These are phyloP conservation scores for Phalangium opilio DNA, from an alignment of 2,888 invertebrate genomes.

Conservation along the genomic window DNA sequence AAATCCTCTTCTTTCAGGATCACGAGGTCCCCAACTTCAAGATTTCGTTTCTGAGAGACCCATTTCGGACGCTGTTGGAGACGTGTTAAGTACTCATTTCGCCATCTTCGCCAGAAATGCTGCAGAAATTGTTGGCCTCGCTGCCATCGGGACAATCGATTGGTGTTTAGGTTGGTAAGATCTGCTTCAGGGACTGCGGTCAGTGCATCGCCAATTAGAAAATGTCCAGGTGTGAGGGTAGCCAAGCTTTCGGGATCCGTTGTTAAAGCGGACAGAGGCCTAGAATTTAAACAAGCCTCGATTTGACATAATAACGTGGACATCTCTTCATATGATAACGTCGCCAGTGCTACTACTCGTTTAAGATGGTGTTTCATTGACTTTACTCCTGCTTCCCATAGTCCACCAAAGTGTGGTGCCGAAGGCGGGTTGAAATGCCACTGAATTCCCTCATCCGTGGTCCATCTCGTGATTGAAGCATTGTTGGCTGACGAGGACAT, in stretches of 20 bases:
- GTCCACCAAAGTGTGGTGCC: constrained; percentile 16
- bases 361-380: constrained; percentile 15
- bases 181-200: too few species aligned
- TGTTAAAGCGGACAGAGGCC: constrained; percentile 23
- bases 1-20: constrained; percentile 1
- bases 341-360: constrained; percentile 20
- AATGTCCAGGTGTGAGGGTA: constrained; percentile 25
- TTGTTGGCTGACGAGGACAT: not conserved
- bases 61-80: too few species aligned
- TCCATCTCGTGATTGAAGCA: not conserved
- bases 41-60: constrained; percentile 13
- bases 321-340: constrained; percentile 25
- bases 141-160: constrained; percentile 23
- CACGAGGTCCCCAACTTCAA: constrained; percentile 18
- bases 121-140: too few species aligned
- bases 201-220: constrained; percentile 23
- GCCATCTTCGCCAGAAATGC: too few species aligned
- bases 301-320: constrained; percentile 24
- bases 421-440: constrained; percentile 21
- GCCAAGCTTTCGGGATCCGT: constrained; percentile 19
- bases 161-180: too few species aligned
- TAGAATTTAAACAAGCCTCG: constrained; percentile 24
- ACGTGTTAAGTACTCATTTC: too few species aligned
- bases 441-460: constrained; percentile 10
- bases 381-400: constrained; percentile 17